Evolutionary conservation across 2,113 vertebrate genomes (phyloP), one percentile per base, ranked within the genome.

Genomic region (Takifugu bimaculatus): DNA sequence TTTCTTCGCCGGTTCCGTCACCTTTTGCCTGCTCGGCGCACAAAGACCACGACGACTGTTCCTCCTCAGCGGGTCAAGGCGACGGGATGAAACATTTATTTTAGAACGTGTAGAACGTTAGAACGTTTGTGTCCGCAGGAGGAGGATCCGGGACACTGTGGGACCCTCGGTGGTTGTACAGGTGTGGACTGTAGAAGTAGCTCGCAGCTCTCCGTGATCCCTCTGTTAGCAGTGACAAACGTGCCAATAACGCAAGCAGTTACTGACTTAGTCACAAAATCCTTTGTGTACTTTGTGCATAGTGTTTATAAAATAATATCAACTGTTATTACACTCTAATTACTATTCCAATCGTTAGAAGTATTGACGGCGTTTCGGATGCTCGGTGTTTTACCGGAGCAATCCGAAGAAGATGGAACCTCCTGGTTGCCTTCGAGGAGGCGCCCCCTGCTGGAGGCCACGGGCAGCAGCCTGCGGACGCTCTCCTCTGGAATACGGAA

Each of bases 191-290:
- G 88, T 90, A 89, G 88, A 90, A 66, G 77, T 85, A 90, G 90
- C 89, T 90, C 88, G 77, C 84, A 90, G 90, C 89, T 90, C 88
- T 86, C 78, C 72, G 90, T 90, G 81, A 92, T 87, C 85, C 84
- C 92, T 86, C 91, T 88, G 86, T 90, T 93, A 91, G 85, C 87
- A 78, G 91, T 92, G 88, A 87, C 91, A 80, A 93, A 93, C 87
- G 96, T 98, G 95, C 95, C 96, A 98, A 96, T 91, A 93, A 92
- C 91, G 87, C 78, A 93, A 94, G 91, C 92, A 90, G 92, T 89
- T 92, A 91, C 82, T 86, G 85, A 91, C 84, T 88, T 91, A 93
- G 85, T 91, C 89, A 78, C 80, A 82, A 87, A 80, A 69, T 89
- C 91, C 94, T 94, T 91, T 92, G 89, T 95, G 92, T 92, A 92